Conservation (phyloP, 2,797 vertebrate species). For the Hypotaenidia okinawae region DNA sequence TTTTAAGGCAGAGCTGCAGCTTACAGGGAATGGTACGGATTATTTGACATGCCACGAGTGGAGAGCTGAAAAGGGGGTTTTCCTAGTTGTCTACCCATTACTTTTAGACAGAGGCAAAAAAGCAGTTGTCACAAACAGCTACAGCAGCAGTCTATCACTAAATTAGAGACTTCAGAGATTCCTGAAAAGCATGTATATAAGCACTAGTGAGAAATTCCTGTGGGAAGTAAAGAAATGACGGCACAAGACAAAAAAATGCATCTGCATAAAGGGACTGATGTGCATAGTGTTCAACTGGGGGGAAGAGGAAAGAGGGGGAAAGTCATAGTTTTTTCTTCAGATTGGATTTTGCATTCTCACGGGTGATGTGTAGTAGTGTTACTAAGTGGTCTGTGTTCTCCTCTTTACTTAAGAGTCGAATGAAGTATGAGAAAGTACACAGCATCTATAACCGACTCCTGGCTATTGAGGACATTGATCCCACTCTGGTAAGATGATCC, state of each 20-base stretch:
- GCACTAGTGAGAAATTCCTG: background rate
- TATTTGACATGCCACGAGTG: background rate
- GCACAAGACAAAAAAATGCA: background rate
- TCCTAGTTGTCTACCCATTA: background rate
- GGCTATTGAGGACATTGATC: conserved; percentile 89
- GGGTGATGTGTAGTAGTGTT: background rate
- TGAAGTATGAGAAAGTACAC: conserved; percentile 99
- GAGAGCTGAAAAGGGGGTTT: background rate
- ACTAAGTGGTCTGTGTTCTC: background rate
- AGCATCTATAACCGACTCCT: conserved; percentile 95
- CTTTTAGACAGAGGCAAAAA: background rate
- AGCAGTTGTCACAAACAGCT: background rate
- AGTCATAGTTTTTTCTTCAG: background rate
- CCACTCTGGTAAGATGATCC: conserved; percentile 83
- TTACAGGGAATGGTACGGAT: background rate
- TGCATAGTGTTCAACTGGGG: background rate
- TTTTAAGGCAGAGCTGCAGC: background rate
- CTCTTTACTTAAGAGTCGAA: conserved; percentile 87
- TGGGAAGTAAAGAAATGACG: background rate
- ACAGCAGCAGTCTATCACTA: background rate
- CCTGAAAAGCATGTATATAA: background rate
- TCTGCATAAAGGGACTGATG: background rate
- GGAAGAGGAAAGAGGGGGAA: background rate
- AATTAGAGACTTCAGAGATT: background rate
- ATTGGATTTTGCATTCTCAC: background rate